These are phyloP conservation scores for Chaetodon auriga DNA, from an alignment of 2,113 vertebrate genomes.

Conservation along the genomic window DNA sequence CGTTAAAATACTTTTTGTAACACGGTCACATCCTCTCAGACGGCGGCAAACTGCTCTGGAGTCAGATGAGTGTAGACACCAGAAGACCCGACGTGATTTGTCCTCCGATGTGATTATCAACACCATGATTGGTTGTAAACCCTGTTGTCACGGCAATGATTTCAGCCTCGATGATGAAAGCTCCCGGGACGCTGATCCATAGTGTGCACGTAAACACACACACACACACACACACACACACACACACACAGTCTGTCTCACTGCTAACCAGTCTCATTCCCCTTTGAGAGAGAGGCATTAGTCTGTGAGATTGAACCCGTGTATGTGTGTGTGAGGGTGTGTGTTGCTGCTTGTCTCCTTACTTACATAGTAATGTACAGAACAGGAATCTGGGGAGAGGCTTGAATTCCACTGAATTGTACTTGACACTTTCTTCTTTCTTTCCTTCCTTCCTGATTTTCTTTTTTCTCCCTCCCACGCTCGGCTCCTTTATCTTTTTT, in stretches of 20 bases:
- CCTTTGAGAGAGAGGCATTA: constrained; percentile 76
- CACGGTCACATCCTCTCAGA: constrained; percentile 17
- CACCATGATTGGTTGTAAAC: constrained; percentile 68
- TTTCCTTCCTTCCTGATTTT: constrained; percentile 16
- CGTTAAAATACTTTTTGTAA: background rate
- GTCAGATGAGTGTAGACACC: constrained; percentile 46
- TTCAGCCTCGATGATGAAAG: constrained; percentile 68
- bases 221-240: constrained; percentile 26
- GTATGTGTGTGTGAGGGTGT: constrained; percentile 21
- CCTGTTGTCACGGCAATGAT: constrained; percentile 74
- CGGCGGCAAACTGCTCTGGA: constrained; percentile 20
- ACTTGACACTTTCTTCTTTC: constrained; percentile 57
- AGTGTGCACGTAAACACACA: constrained; percentile 7
- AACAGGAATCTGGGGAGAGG: constrained; percentile 58
- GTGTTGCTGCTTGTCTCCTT: constrained; percentile 39
- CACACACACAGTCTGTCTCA: constrained; percentile 39
- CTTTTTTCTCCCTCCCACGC: background rate
- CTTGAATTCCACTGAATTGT: constrained; percentile 57
- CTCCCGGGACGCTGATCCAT: constrained; percentile 50
- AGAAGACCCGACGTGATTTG: constrained; percentile 40
- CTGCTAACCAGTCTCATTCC: constrained; percentile 80
- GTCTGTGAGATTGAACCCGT: constrained; percentile 83
- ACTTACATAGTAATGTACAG: constrained; percentile 59
- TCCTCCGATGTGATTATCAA: constrained; percentile 70
- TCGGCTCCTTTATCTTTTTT: constrained; percentile 21